These are phyloP conservation scores for Aphyosemion australe DNA, from an alignment of 2,113 vertebrate species.

Conservation along the genomic window DNA sequence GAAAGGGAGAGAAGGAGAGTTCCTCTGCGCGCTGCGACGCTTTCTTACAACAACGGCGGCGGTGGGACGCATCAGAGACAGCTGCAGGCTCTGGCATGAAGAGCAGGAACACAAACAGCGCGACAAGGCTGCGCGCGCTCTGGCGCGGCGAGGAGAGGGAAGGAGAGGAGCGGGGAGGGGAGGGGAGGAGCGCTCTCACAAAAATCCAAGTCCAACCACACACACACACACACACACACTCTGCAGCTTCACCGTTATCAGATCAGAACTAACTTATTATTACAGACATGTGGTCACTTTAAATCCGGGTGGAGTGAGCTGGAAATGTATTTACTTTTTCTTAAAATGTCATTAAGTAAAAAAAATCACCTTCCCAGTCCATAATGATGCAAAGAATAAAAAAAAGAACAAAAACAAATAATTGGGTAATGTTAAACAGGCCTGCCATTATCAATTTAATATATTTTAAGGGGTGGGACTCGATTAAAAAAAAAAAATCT, in stretches of 20 bases:
- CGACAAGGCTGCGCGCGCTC: constrained; percentile 15
- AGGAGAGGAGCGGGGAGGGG: not conserved
- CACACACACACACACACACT: not conserved
- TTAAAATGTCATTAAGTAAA: too few species aligned
- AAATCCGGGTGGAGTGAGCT: too few species aligned
- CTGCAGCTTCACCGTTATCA: constrained; percentile 8
- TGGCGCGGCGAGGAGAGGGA: constrained; percentile 1
- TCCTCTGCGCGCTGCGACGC: constrained; percentile 25
- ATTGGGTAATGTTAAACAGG: too few species aligned
- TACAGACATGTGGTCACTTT: not conserved
- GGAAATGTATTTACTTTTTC: too few species aligned
- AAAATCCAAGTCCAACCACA: constrained; percentile 3
- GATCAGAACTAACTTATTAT: not conserved
- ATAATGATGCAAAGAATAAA: too few species aligned
- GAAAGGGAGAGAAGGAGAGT: constrained; percentile 14
- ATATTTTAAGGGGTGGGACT: too few species aligned
- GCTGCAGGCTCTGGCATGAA: constrained; percentile 73
- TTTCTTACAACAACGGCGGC: constrained; percentile 32
- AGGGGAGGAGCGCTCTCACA: not conserved
- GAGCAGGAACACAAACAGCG: constrained; percentile 44
- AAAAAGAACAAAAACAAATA: too few species aligned
- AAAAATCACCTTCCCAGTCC: too few species aligned
- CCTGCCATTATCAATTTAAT: too few species aligned
- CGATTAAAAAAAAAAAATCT: too few species aligned
- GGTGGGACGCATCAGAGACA: constrained; percentile 58